phyloP scores from a whole-genome alignment of 2,113 vertebrate genomes.

The Gnathonemus echidnorhynchus region DNA sequence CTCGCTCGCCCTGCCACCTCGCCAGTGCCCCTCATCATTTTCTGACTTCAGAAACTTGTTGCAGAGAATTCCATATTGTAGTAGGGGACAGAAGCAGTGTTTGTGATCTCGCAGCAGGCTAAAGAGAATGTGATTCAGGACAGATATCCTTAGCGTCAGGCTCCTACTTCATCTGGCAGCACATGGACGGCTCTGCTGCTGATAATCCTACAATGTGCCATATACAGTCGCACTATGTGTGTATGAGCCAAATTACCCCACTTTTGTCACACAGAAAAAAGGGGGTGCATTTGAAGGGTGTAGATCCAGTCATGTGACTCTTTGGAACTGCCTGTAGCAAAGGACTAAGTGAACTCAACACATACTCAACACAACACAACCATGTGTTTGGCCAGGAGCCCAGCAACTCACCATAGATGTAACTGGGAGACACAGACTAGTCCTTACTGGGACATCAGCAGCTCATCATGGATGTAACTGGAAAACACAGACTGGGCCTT shows the following conservation, averaged over 20 bases:
- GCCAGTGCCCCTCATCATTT: conserved; percentile 18
- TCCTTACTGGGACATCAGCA: conserved; percentile 20
- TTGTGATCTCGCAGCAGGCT: neutral
- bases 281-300: neutral
- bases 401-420: no score
- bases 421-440: neutral
- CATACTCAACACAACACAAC: neutral
- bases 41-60: conserved; percentile 6
- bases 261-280: neutral
- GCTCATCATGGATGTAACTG: no score
- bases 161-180: neutral
- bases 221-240: neutral
- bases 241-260: neutral
- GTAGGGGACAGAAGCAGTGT: neutral
- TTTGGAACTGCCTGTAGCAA: neutral
- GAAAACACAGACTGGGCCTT: neutral
- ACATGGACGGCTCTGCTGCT: neutral
- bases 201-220: neutral
- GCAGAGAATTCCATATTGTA: neutral
- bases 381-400: neutral
- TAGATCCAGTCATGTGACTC: neutral
- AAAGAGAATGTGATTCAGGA: neutral
- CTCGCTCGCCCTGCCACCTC: neutral
- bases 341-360: neutral
- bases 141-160: neutral